phyloP scores from a whole-genome alignment of 2,797 vertebrate genomes.

The Poeciliopsis turneri region DNA sequence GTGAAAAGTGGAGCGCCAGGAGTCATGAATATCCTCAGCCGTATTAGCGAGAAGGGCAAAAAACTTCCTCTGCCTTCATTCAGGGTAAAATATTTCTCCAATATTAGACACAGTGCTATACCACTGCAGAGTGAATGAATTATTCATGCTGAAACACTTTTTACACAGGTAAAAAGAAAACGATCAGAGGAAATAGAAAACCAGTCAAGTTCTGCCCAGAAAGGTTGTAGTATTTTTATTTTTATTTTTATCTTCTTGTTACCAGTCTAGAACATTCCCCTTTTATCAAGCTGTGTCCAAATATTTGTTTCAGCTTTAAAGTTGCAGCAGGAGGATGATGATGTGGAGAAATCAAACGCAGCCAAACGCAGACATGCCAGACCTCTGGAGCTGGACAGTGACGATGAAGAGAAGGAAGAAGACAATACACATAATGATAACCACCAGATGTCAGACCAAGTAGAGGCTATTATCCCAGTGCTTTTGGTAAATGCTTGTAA shows the following conservation, averaged over 20 bases:
- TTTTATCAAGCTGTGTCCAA: constrained; percentile 2
- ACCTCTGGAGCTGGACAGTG: constrained; percentile 90
- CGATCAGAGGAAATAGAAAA: constrained; percentile 83
- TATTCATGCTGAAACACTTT: not conserved
- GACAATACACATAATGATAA: constrained; percentile 69
- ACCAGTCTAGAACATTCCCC: not conserved
- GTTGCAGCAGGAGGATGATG: constrained; percentile 73
- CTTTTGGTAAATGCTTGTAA: constrained; percentile 53
- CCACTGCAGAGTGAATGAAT: constrained; percentile 2
- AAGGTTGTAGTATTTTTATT: constrained; percentile 30
- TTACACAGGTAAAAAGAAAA: constrained; percentile 90
- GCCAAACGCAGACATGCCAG: constrained; percentile 88
- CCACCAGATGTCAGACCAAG: constrained; percentile 65
- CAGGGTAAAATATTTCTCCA: constrained; percentile 79
- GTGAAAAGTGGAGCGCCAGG: constrained; percentile 82
- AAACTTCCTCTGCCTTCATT: constrained; percentile 93
- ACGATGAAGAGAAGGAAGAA: constrained; percentile 82
- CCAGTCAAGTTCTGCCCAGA: constrained; percentile 64
- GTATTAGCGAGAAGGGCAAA: constrained; percentile 76
- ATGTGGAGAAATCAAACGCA: constrained; percentile 64
- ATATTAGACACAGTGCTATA: not conserved
- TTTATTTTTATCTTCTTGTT: not conserved
- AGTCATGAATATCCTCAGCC: constrained; percentile 74
- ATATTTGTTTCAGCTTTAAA: constrained; percentile 60
- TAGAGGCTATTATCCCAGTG: constrained; percentile 67